These are phyloP conservation scores for Drosophila lacicola DNA, from an alignment of 2,888 invertebrate species.

Conservation along the genomic window DNA sequence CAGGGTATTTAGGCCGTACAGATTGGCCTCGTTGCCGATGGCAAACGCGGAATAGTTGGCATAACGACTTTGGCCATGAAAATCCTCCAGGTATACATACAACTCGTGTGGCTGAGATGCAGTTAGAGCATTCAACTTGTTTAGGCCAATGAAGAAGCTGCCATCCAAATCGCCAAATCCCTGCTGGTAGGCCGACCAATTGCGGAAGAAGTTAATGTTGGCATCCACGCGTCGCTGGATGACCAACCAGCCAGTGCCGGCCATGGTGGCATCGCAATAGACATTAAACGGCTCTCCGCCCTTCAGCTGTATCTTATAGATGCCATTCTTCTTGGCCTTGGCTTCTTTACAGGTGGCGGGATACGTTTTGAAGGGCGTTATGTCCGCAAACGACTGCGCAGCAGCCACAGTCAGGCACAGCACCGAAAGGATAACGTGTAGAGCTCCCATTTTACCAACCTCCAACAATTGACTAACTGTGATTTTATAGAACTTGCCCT, in stretches of 20 bases:
- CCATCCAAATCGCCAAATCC: constrained; percentile 89
- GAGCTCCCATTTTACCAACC: constrained; percentile 19
- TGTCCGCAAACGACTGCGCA: constrained; percentile 6
- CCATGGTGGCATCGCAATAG: constrained; percentile 84
- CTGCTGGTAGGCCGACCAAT: constrained; percentile 88
- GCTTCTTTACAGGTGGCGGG: constrained; percentile 39
- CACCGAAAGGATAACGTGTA: constrained; percentile 12
- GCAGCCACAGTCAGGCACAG: constrained; percentile 23
- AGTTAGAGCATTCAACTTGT: constrained; percentile 87
- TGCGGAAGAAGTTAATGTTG: constrained; percentile 88
- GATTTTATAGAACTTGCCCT: not conserved
- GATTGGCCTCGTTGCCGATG: constrained; percentile 88
- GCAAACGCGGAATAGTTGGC: constrained; percentile 88
- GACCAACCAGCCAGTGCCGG: constrained; percentile 89
- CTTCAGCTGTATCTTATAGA: constrained; percentile 40
- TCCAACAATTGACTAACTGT: constrained; percentile 16
- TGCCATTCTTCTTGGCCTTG: constrained; percentile 49
- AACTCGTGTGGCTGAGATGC: constrained; percentile 85
- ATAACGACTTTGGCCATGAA: constrained; percentile 86
- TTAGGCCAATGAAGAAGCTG: constrained; percentile 90
- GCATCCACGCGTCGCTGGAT: constrained; percentile 89
- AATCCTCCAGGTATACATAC: constrained; percentile 88
- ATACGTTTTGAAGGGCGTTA: constrained; percentile 35
- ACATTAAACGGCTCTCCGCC: constrained; percentile 86
- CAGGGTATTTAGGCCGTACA: constrained; percentile 88